Evolutionary conservation across 2,888 invertebrate species (phyloP).

Genomic region (Timema cristinae): DNA sequence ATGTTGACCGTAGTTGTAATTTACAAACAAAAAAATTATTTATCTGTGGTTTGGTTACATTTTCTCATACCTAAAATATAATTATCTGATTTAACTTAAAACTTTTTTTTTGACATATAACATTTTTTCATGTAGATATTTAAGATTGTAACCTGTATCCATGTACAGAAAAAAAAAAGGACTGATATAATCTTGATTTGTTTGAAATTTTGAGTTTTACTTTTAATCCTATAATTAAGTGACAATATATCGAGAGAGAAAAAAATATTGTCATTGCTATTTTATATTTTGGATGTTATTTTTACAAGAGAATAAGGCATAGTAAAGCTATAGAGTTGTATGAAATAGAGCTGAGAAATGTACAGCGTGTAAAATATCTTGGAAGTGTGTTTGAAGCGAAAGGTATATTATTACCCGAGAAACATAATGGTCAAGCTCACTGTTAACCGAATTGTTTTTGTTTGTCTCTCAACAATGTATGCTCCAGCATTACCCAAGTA

Average conservation of each 20-base stretch:
- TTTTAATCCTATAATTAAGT: constrained; percentile 30
- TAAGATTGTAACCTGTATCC: constrained; percentile 27
- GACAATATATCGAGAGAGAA: not conserved
- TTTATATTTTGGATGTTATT: too few species aligned
- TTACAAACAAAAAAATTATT: constrained; percentile 23
- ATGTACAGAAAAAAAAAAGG: constrained; percentile 28
- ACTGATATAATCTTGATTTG: constrained; percentile 29
- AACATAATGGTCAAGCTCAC: too few species aligned
- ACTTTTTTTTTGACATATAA: constrained; percentile 29
- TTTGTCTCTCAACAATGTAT: too few species aligned
- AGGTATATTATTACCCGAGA: too few species aligned
- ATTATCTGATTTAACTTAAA: constrained; percentile 27
- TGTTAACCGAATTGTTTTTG: too few species aligned
- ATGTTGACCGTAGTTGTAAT: constrained; percentile 27
- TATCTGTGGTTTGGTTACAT: constrained; percentile 27
- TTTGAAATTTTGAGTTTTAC: constrained; percentile 28
- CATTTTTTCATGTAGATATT: constrained; percentile 31
- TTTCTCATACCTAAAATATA: constrained; percentile 12
- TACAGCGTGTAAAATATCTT: too few species aligned
- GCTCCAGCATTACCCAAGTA: too few species aligned
- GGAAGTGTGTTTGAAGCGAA: too few species aligned
- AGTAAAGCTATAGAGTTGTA: too few species aligned
- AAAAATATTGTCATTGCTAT: too few species aligned
- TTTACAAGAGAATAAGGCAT: too few species aligned
- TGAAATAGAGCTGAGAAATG: too few species aligned